phyloP scores from a whole-genome alignment of 1,140 invertebrate genomes.

The Drosophila pseudoananassae region DNA sequence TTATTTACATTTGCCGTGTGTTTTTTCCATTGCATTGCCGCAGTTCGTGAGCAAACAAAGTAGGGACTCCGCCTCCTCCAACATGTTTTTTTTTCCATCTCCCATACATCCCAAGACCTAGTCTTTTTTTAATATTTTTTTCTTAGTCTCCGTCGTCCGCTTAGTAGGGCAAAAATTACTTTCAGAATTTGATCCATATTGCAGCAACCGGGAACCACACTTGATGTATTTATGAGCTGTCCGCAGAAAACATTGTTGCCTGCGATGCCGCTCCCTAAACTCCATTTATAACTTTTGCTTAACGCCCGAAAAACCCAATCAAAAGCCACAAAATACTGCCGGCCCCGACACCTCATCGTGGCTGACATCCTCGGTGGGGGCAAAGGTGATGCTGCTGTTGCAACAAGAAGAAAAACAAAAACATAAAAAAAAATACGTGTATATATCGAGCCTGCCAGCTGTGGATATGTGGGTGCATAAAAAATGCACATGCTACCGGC shows the following conservation, averaged over 20 bases:
- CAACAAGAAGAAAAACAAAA: not conserved
- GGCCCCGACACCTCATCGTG: constrained; percentile 63
- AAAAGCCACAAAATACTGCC: constrained; percentile 73
- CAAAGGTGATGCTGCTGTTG: constrained; percentile 2
- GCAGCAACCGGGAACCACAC: constrained; percentile 28
- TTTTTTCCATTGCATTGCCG: constrained; percentile 73
- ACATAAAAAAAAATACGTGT: constrained; percentile 1
- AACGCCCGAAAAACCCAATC: constrained; percentile 62
- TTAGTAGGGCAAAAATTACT: constrained; percentile 68
- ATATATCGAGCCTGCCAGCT: constrained; percentile 61
- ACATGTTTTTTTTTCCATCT: not conserved
- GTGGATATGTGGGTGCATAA: constrained; percentile 77
- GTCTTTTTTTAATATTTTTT: not conserved
- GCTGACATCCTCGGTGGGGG: constrained; percentile 1
- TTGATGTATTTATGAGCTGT: constrained; percentile 75
- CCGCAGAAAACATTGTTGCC: constrained; percentile 41
- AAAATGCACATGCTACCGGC: constrained; percentile 62
- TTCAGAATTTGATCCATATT: constrained; percentile 62
- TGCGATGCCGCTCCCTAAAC: constrained; percentile 52
- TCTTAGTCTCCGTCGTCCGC: constrained; percentile 12
- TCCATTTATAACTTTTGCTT: constrained; percentile 68
- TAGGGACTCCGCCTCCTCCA: constrained; percentile 16
- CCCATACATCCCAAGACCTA: constrained; percentile 1
- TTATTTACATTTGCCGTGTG: constrained; percentile 76
- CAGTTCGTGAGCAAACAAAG: constrained; percentile 66